Base-by-base conservation (phyloP, 2,888 invertebrate species). In the Microplitis manilae region DNA sequence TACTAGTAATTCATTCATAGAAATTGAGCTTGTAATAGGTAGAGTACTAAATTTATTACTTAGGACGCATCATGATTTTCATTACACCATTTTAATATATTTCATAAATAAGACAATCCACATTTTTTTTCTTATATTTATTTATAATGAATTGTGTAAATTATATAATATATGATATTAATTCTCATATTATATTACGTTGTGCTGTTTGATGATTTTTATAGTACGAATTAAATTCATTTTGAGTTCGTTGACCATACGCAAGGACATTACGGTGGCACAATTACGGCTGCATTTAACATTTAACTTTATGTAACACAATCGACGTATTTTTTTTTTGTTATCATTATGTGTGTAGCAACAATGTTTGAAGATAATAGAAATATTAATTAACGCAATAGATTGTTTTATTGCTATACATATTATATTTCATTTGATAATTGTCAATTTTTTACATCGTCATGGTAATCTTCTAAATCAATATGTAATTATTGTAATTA, bases 201-300 rank as follows among this genome's bases (percentile, higher is more conserved):
- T 60, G 38, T 6, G 9, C 15, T 6, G 70, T 70, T 38, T 70
- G 60, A 60, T 59, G 59, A 70, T 70, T 70, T 60, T n/a, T 70
- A 70, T 30, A 6, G 38, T 30, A 60, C 60, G 59, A 70, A 70
- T 70, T 60, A 13, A 50, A 50, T 8, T 5, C 50, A 60, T 50
- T 60, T 60, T 15, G 30, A 30, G 70, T 70, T 70, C 70, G 38
- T 70, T 60, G 70, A 70, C 70, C 70, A 70, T n/a, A 13, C 61
- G 60, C 70, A 70, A 70, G 70, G 70, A 20, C 70, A 38, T 70
- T 70, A 38, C 59, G 61, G 59, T 38, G 70, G 39, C 70, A 70
- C 38, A 60, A 30, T 60, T 59, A 20, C 60, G n/a, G 6, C n/a
- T 41, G 41, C 50, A 40, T 68, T 30, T 68, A n/a, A 60, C 20